These are phyloP conservation scores for Callospermophilus lateralis DNA, from an alignment of 2,113 vertebrate species.

Conservation along the genomic window DNA sequence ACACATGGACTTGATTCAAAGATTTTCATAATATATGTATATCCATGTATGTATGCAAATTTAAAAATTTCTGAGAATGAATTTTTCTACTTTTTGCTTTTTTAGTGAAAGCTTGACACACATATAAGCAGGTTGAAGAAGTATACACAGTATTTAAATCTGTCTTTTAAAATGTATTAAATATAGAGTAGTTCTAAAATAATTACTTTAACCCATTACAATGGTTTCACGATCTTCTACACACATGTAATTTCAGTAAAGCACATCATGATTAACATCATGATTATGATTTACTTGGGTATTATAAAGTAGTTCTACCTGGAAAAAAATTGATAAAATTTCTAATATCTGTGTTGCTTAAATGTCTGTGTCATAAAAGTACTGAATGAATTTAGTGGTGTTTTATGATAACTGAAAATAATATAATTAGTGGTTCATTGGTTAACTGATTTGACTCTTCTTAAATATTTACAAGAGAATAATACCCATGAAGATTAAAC, in stretches of 20 bases:
- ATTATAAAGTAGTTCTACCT: slow-evolving; percentile 40
- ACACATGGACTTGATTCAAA: background rate
- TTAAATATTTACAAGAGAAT: slow-evolving; percentile 46
- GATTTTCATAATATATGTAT: slow-evolving; percentile 28
- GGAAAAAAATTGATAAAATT: slow-evolving; percentile 27
- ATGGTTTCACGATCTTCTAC: slow-evolving; percentile 9
- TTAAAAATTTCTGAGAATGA: slow-evolving; percentile 41
- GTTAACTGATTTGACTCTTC: background rate
- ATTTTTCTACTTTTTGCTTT: slow-evolving; percentile 52
- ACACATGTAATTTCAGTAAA: slow-evolving; percentile 9
- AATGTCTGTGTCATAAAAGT: slow-evolving; percentile 1
- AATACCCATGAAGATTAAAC: slow-evolving; percentile 32
- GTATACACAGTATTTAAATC: slow-evolving; percentile 38
- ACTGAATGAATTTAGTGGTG: background rate
- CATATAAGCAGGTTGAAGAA: slow-evolving; percentile 30
- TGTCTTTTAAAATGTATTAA: slow-evolving; percentile 61
- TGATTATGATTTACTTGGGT: slow-evolving; percentile 35
- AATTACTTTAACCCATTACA: slow-evolving; percentile 33
- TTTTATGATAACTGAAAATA: slow-evolving; percentile 16
- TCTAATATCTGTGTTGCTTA: background rate
- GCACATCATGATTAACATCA: background rate
- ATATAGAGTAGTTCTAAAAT: slow-evolving; percentile 45
- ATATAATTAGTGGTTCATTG: background rate
- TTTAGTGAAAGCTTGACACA: slow-evolving; percentile 5
- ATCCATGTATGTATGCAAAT: background rate